These are phyloP conservation scores for Polia nebulosa DNA, from an alignment of 2,888 invertebrate genomes.

Conservation along the genomic window DNA sequence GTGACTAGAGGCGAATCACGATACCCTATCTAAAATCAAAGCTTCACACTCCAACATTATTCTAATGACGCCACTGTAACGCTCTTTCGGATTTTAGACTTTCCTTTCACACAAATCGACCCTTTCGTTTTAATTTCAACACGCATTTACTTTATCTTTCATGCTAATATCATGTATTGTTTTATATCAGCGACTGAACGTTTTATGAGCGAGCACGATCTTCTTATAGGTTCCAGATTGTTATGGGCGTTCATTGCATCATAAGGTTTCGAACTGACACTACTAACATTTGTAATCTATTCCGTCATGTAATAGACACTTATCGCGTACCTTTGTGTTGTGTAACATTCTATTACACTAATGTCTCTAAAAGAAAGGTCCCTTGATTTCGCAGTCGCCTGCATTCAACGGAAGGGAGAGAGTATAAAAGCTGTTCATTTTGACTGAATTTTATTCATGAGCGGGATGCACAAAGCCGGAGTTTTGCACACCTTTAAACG, in stretches of 20 bases:
- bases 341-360: constrained; percentile 41
- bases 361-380: constrained; percentile 36
- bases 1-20: constrained; percentile 65
- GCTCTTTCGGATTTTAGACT: constrained; percentile 13
- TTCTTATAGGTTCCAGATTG: constrained; percentile 37
- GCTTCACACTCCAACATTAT: constrained; percentile 46
- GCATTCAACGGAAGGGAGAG: constrained; percentile 17
- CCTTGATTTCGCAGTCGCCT: constrained; percentile 16
- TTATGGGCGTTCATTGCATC: constrained; percentile 57
- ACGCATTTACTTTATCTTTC: constrained; percentile 47
- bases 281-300: constrained; percentile 62
- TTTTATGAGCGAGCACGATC: constrained; percentile 37
- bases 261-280: constrained; percentile 48
- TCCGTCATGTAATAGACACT: constrained; percentile 59
- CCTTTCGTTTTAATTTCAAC: constrained; percentile 46
- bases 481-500: constrained; percentile 21
- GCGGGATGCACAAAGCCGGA: not conserved
- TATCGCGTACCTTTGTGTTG: constrained; percentile 51
- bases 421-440: constrained; percentile 12
- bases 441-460: constrained; percentile 20
- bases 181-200: constrained; percentile 44
- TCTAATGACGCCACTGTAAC: constrained; percentile 36
- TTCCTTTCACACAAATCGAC: constrained; percentile 36
- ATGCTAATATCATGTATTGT: constrained; percentile 52
- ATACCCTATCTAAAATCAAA: constrained; percentile 64